Evolutionary conservation across 1,140 invertebrate species (phyloP), one percentile per base, ranked within the genome.

Genomic region (Acromyrmex charruanus): DNA sequence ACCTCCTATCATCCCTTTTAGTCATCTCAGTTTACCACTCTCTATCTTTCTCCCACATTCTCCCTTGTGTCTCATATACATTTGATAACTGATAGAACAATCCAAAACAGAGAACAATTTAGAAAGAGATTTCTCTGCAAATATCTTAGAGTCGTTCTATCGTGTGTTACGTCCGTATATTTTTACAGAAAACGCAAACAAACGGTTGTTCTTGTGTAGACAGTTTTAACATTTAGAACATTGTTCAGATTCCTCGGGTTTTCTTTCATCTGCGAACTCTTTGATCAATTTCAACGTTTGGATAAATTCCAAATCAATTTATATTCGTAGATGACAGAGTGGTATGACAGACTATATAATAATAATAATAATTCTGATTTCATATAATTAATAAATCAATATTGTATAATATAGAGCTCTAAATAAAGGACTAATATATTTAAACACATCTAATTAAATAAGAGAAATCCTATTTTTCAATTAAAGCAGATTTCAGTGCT

Each of bases 81-180:
- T 82, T 81, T 82, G 18, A n/a, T 59, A 72, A 82, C 72, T 82
- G 80, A 7, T 63, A 63, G 14, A 84, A 63, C 55, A 51, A 82
- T 84, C 6, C 28, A 21, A 74, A 74, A 61, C n/a, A 74, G 53
- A 74, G 53, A 82, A 82, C 51, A 44, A 35, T 84, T 74, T 51
- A 59, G n/a, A 28, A 65, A 21, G 7, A 72, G 25, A 18, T 4
- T 59, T 49, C 35, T 25, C 39, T 9, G 9, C 39, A 28, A 74
- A 59, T 82, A 49, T 4, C 31, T 82, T 25, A 10, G 25, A 35
- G 18, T 18, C 25, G 3, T 12, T 21, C n/a, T 49, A 72, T 21
- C 21, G 21, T 49, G 12, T 21, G 55, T 9, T 39, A 44, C 4
- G 12, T 49, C 25, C 25, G 39, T 74, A 16, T 84, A 84, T 74